These are phyloP conservation scores for Asobara japonica DNA, from an alignment of 1,140 invertebrate genomes.

Conservation along the genomic window DNA sequence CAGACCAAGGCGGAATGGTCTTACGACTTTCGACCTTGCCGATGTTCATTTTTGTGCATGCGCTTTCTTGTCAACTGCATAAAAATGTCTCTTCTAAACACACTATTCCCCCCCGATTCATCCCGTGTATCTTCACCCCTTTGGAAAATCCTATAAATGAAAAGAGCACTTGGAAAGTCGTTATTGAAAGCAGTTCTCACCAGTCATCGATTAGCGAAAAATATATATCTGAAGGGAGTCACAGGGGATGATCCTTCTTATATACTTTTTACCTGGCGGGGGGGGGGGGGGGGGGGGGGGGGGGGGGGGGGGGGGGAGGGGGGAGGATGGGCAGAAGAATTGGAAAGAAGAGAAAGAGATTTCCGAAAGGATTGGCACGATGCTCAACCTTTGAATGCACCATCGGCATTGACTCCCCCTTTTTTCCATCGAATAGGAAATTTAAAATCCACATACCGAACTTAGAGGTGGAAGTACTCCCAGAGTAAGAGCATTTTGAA, in stretches of 20 bases:
- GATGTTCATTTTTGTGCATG: too few relatives aligned
- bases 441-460: slow-evolving; percentile 7
- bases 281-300: not conserved
- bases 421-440: not conserved
- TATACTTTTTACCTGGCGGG: slow-evolving; percentile 22
- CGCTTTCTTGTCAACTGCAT: too few relatives aligned
- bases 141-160: slow-evolving; percentile 8
- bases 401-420: not conserved
- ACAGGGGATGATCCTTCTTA: slow-evolving; percentile 31
- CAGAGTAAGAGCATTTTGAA: not conserved
- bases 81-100: too few relatives aligned
- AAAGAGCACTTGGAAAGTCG: slow-evolving; percentile 45
- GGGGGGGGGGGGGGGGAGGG: not conserved
- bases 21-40: too few relatives aligned
- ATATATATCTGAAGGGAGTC: not conserved
- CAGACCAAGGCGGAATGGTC: too few relatives aligned
- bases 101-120: too few relatives aligned
- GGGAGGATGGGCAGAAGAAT: not conserved
- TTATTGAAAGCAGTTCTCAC: slow-evolving; percentile 30
- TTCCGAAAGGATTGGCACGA: not conserved
- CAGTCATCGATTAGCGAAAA: slow-evolving; percentile 22
- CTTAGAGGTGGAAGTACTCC: not conserved
- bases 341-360: not conserved
- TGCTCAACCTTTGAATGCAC: not conserved
- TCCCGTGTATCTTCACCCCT: too few relatives aligned